Evolutionary conservation across 2,113 vertebrate genomes (phyloP), one percentile per base, ranked within the genome.

Genomic region (Pogona vitticeps): DNA sequence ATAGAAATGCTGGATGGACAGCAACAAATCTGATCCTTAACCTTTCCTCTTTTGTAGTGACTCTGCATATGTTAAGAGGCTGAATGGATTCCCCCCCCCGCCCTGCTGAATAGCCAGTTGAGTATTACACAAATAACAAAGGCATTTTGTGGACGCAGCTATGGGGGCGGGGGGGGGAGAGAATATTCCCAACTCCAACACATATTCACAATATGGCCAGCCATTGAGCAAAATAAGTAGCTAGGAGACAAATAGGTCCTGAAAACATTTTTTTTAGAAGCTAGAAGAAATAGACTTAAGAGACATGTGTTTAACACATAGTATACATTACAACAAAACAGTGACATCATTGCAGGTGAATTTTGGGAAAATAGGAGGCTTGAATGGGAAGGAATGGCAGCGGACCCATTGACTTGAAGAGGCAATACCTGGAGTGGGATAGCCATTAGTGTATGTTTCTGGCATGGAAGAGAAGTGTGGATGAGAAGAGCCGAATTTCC

Each of bases 71-170:
- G 33, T 87, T 91, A 80, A 71, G 75, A 40, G 36, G 28, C 70
- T 72, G 71, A 84, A 67, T 76, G 36, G 14, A 56, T 42, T 81
- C 90, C 88, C 79, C 68, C 63, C 85, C 63, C 77, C 33, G 2
- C 12, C 15, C 28, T 13, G 2, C 86, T 90, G 63, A 56, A 63
- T 46, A 75, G 33, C 40, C 12, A 80, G 14, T 31, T 0, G 33
- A 88, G 78, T 70, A 36, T 40, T 61, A 89, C n/a, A 28, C 84
- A 88, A 93, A 84, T 90, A 91, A 89, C 38, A 91, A 82, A 91
- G 58, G 21, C 3, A 0, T 83, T 85, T 36, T 36, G 46, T 17
- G 38, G 4, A 86, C 84, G 59, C 0, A 0, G 3, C 82, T 9
- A 0, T 84, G 23, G 63, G 63, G 65, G 0, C 0, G 78, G 71